phyloP scores from a whole-genome alignment of 2,113 vertebrate species.

The Merops nubicus region DNA sequence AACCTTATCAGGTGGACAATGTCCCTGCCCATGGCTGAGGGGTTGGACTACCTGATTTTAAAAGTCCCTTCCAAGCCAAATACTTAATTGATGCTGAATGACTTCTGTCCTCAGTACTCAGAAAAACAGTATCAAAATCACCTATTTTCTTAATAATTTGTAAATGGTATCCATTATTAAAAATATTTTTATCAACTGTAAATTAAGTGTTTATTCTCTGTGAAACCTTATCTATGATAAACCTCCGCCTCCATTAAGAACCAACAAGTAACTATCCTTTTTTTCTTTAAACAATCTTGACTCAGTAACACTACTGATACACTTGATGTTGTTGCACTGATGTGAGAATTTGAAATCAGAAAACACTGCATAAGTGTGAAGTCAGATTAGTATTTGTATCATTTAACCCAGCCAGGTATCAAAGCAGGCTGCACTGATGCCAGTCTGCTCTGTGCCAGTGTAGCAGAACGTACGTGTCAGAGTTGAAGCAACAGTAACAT shows the following conservation, averaged over 20 bases:
- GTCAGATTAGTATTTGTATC: background rate
- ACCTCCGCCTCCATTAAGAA: background rate
- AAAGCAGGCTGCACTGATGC: background rate
- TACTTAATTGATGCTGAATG: background rate
- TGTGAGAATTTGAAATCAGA: background rate
- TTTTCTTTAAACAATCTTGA: background rate
- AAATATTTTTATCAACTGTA: background rate
- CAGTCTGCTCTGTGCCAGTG: background rate
- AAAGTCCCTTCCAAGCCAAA: background rate
- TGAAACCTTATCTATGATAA: background rate
- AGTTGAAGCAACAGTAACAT: background rate
- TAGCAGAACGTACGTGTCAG: background rate
- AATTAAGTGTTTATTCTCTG: background rate
- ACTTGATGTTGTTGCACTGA: background rate
- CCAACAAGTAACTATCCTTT: background rate
- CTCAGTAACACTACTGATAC: background rate
- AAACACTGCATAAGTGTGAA: background rate
- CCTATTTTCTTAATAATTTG: background rate
- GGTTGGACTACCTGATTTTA: background rate
- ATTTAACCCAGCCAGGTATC: background rate
- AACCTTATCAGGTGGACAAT: background rate
- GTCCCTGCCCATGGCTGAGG: background rate
- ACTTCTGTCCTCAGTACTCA: background rate
- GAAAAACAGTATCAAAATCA: background rate
- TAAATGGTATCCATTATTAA: background rate